A percentile compares a stretch with the other conserved stretches of the same genome.
Evolutionary conservation across 2,797 vertebrate genomes (phyloP).

Genomic region (Vespertilio murinus): DNA sequence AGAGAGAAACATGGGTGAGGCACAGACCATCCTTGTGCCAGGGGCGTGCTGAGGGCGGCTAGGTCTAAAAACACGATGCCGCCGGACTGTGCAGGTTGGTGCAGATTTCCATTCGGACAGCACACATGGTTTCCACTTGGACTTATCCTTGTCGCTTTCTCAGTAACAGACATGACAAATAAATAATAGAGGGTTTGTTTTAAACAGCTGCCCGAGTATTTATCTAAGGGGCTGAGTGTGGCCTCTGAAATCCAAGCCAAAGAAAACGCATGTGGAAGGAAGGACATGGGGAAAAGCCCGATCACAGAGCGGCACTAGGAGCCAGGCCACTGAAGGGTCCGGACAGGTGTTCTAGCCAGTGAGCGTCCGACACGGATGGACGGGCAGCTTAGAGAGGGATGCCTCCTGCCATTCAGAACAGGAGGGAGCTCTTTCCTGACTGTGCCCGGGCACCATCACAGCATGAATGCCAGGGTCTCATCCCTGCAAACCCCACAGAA

Average conservation of each 20-base stretch:
- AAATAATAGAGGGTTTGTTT: constrained; percentile 65
- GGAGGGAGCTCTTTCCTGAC: not conserved
- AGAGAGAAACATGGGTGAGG: not conserved
- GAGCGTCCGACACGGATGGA: constrained; percentile 54
- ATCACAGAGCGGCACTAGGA: constrained; percentile 48
- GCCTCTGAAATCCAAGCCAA: constrained; percentile 57
- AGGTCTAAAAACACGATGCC: not conserved
- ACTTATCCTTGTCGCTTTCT: constrained; percentile 61
- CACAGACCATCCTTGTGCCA: not conserved
- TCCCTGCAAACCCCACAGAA: not conserved
- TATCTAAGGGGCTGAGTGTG: not conserved
- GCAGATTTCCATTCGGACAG: constrained; percentile 59
- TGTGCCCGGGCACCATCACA: not conserved
- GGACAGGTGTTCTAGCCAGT: constrained; percentile 65
- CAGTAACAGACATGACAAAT: constrained; percentile 71
- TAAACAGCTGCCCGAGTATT: constrained; percentile 58
- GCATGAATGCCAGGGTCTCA: not conserved
- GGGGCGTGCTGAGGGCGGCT: not conserved
- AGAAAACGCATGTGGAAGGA: constrained; percentile 19
- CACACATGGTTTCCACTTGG: constrained; percentile 34
- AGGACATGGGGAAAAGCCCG: constrained; percentile 28
- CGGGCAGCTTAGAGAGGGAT: constrained; percentile 35
- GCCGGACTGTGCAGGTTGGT: not conserved
- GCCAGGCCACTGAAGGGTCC: constrained; percentile 48
- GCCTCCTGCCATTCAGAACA: constrained; percentile 3